phyloP scores from a whole-genome alignment of 2,113 vertebrate genomes.

The Micronycteris hirsuta region DNA sequence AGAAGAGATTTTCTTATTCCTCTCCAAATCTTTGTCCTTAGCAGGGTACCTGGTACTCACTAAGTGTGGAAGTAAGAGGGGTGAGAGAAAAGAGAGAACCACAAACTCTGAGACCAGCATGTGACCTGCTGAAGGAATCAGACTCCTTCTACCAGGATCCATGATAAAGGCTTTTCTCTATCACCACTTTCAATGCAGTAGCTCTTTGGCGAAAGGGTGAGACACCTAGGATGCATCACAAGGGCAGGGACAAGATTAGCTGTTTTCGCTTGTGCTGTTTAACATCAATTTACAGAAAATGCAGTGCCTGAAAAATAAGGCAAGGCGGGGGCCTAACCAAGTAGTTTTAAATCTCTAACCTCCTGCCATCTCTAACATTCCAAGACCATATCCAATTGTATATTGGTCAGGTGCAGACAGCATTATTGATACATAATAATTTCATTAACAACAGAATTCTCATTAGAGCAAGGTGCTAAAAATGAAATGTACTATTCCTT shows the following conservation, averaged over 20 bases:
- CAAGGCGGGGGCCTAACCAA: background rate
- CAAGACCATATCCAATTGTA: background rate
- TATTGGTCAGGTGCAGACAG: background rate
- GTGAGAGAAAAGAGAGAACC: background rate
- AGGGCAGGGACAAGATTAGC: background rate
- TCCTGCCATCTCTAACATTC: background rate
- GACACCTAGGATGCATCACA: background rate
- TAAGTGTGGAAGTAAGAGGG: background rate
- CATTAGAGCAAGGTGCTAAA: slow-evolving; percentile 45
- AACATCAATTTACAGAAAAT: background rate
- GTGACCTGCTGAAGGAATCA: background rate
- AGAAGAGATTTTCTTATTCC: background rate
- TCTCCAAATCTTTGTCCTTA: background rate
- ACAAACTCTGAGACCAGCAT: background rate
- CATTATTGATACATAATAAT: slow-evolving; percentile 33
- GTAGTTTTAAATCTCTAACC: background rate
- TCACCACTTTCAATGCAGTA: background rate
- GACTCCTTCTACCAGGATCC: background rate
- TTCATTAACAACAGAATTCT: slow-evolving; percentile 53
- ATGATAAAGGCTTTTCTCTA: background rate
- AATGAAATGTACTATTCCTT: slow-evolving; percentile 36
- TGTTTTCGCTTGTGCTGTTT: background rate
- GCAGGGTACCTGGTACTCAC: background rate
- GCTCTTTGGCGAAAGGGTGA: background rate
- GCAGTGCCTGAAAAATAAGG: background rate